phyloP scores from a whole-genome alignment of 2,888 invertebrate genomes.

The Heliconius cydno region DNA sequence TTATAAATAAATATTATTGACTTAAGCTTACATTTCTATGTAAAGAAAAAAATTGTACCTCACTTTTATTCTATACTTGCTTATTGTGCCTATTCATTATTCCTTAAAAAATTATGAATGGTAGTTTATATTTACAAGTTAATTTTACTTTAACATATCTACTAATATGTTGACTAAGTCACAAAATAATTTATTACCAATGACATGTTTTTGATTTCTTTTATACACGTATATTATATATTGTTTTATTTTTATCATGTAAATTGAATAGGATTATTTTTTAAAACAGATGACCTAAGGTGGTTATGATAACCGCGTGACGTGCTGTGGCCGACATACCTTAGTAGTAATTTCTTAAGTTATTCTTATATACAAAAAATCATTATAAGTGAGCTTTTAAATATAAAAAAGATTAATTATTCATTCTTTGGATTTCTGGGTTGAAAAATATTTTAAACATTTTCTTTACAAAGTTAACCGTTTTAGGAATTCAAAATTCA shows the following conservation, averaged over 20 bases:
- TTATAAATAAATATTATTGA: slow-evolving; percentile 55
- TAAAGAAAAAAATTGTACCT: slow-evolving; percentile 59
- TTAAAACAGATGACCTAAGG: slow-evolving; percentile 41
- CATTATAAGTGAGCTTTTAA: not conserved
- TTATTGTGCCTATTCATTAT: slow-evolving; percentile 38
- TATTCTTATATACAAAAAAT: not conserved
- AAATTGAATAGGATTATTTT: too few species aligned
- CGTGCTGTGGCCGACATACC: slow-evolving; percentile 57
- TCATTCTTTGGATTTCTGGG: not conserved
- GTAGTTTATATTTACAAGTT: slow-evolving; percentile 49
- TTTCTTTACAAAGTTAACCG: slow-evolving; percentile 4
- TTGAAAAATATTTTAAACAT: not conserved
- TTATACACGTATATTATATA: slow-evolving; percentile 54
- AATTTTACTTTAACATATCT: slow-evolving; percentile 54
- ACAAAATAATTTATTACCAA: slow-evolving; percentile 83
- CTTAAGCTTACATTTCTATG: slow-evolving; percentile 64
- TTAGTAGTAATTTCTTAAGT: slow-evolving; percentile 74
- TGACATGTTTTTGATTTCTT: slow-evolving; percentile 80
- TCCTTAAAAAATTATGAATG: slow-evolving; percentile 56
- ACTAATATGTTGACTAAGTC: slow-evolving; percentile 76
- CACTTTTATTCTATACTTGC: slow-evolving; percentile 64
- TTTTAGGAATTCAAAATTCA: not conserved
- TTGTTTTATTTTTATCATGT: slow-evolving; percentile 70
- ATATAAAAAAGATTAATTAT: not conserved
- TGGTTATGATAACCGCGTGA: not conserved